Base-by-base conservation (phyloP, 2,888 invertebrate species). In the Cheilosia pagana region DNA sequence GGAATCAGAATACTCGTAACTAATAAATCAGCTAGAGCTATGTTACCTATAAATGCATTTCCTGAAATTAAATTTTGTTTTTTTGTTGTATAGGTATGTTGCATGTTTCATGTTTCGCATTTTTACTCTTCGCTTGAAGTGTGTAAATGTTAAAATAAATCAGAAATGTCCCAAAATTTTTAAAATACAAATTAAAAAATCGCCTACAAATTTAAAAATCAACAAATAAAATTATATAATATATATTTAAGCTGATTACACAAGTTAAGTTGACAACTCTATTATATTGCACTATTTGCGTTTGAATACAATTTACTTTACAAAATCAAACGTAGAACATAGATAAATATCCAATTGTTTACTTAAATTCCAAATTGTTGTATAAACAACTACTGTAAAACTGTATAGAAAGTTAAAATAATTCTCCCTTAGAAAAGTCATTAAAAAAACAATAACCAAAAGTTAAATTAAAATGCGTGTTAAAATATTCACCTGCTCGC, bases 1-100 rank as follows among this genome's bases (percentile, higher is more conserved):
- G 96, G 95, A 87, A 96, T 94, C 45, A 96, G 94, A 12, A 94
- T 89, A 0, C 94, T 94, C 0, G 96, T 95, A 10, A 96, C 93
- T 19, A 96, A 90, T 59, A 96, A 91, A 88, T 96, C 96, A 0
- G 95, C 94, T 67, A 96, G 88, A 0, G 96, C 96, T 25, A 95
- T 93, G 91, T 94, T 95, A 82, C 94, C 95, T 86, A 95, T 92
- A 90, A 95, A 95, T 31, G 95, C 93, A 90, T 95, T 95, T 62
- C 95, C 95, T 95, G 92, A 82, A 88, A 88, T 78, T 81, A 57
- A 87, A 87, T 87, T 77, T 35, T 62, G 35, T 14, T 59, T 70
- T 60, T 35, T 55, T 43, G 59, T 57, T 50, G 57, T 45, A 8
- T 43, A 53, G 23, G 7, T 43, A n/a, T n/a, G n/a, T n/a, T n/a